Evolutionary conservation across 2,113 vertebrate species (phyloP), one percentile per base, ranked within the genome.

Genomic region (Chaetorhynchus papuensis): DNA sequence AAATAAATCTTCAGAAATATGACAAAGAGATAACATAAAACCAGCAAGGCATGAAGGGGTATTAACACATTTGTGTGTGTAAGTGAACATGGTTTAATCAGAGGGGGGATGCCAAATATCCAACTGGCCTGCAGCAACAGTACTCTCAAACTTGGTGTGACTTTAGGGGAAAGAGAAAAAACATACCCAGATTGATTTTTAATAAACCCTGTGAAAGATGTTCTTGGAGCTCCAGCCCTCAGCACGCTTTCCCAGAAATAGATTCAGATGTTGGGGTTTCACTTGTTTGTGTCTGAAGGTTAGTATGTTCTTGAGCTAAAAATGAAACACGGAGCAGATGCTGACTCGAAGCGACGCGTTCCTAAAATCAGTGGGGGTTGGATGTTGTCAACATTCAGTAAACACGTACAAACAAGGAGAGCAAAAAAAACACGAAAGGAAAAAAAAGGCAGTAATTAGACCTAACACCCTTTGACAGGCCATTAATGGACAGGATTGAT

Each of bases 261-360:
- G 59, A 90, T 80, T 88, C 78, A 82, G 87, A 94, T 90, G 63
- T 87, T 91, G 70, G 26, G 83, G 26, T 85, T 76, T 52, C 39
- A 56, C 79, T 96, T 83, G 63, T 87, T 96, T 95, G 83, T 94
- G 49, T 96, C 90, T 96, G 89, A 85, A 92, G 74, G 93, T 77
- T 5, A 26, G 61, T 69, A 84, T 91, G 87, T 95, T 96, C 76
- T 92, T 63, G 70, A 92, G 94, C 89, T 96, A 95, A 96, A 97
- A 97, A 96, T 89, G 94, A 93, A 96, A 87, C 68, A 37, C 31
- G 8, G 75, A 95, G 69, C 94, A 97, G 97, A 95, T 95, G 95
- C 85, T 94, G 83, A 80, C 94, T 95, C 11, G 41, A 90, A 95
- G 60, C 4, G 11, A 78, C 0, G 0, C 0, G 10, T 59, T 92